phyloP scores from a whole-genome alignment of 2,888 invertebrate genomes.

The Calameuta filiformis region DNA sequence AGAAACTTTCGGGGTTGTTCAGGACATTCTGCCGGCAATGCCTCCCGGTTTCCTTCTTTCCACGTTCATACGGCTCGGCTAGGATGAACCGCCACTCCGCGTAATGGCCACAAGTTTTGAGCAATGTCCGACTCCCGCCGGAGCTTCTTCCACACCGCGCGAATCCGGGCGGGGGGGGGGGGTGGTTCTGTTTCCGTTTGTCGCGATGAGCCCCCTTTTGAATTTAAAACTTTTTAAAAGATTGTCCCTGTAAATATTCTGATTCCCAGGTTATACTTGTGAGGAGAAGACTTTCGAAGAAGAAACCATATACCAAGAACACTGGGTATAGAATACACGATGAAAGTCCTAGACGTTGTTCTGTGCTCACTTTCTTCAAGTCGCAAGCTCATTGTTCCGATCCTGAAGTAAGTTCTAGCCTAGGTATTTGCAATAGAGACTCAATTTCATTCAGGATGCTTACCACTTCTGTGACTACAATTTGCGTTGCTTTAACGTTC shows the following conservation, averaged over 20 bases:
- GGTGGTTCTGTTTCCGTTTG: not conserved
- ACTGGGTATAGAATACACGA: no score
- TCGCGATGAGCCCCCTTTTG: constrained; percentile 1
- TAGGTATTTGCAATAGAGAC: no score
- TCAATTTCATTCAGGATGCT: no score
- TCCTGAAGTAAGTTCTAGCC: no score
- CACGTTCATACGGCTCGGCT: not conserved
- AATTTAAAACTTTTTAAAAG: constrained; percentile 46
- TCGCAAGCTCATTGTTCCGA: no score
- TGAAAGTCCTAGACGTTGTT: no score
- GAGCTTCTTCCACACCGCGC: constrained; percentile 10
- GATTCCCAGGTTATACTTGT: constrained; percentile 1
- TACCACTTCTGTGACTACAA: no score
- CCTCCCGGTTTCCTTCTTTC: not conserved
- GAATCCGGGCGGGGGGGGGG: no score
- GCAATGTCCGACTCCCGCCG: constrained; percentile 39
- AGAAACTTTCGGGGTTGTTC: constrained; percentile 30
- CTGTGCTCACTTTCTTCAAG: no score
- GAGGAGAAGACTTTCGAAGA: no score
- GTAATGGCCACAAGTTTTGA: constrained; percentile 52
- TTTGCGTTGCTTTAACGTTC: no score
- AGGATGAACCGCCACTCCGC: constrained; percentile 33
- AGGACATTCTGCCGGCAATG: constrained; percentile 16
- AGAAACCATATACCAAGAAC: no score
- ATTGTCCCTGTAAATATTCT: constrained; percentile 42